Percentiles rank a stretch among this genome's conserved stretches.
phyloP scores from a whole-genome alignment of 2,888 invertebrate species.

The Nephrotoma flavescens region DNA sequence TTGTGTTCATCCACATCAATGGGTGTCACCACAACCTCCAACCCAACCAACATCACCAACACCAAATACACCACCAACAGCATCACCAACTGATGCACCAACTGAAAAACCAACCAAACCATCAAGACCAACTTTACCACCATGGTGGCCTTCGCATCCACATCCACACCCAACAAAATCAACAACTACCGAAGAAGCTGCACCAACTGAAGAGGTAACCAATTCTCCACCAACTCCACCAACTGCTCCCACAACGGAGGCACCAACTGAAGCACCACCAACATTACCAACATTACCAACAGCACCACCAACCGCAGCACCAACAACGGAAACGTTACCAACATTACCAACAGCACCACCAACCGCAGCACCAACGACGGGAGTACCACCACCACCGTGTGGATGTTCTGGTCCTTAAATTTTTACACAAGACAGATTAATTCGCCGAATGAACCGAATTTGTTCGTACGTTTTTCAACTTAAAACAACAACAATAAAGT shows the following conservation, averaged over 20 bases:
- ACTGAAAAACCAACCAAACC: background rate
- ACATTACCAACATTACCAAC: constrained; percentile 3
- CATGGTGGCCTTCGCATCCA: background rate
- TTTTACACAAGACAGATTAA: no score
- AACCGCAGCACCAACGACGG: background rate
- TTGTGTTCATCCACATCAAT: background rate
- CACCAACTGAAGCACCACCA: constrained; percentile 22
- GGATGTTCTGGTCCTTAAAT: no score
- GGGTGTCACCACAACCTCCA: background rate
- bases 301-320: background rate
- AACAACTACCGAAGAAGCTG: background rate
- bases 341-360: background rate
- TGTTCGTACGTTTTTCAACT: no score
- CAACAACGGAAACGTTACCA: background rate
- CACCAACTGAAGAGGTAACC: background rate
- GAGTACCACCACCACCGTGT: background rate
- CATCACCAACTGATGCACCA: background rate
- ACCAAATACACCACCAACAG: background rate
- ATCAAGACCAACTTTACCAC: background rate
- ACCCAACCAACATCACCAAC: background rate
- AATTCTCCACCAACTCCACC: background rate
- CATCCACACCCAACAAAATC: background rate
- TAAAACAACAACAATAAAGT: no score
- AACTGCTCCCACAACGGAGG: background rate
- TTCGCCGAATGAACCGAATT: no score